phyloP scores from a whole-genome alignment of 1,140 invertebrate species.

The Triops longicaudatus region DNA sequence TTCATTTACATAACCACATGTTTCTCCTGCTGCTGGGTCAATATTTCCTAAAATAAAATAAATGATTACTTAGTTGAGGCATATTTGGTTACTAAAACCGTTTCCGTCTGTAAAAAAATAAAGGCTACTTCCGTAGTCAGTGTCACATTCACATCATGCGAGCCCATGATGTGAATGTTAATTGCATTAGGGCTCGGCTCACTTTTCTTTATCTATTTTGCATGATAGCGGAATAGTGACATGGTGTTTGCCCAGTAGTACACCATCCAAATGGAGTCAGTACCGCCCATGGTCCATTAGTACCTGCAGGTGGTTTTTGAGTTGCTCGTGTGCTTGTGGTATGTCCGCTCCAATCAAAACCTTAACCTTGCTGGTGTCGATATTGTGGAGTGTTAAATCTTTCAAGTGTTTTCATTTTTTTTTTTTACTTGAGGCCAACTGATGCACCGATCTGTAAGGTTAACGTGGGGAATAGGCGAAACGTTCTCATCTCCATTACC shows the following conservation, averaged over 20 bases:
- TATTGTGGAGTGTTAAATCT: background rate
- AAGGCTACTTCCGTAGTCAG: slow-evolving; percentile 11
- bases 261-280: slow-evolving; percentile 20
- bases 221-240: no score
- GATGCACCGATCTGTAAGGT: background rate
- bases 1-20: slow-evolving; percentile 85
- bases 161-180: background rate
- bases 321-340: background rate
- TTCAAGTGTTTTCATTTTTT: slow-evolving; percentile 9
- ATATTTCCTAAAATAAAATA: slow-evolving; percentile 57
- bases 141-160: background rate
- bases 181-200: background rate
- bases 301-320: background rate
- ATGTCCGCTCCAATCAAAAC: background rate
- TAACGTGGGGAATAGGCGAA: background rate
- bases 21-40: slow-evolving; percentile 79
- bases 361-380: background rate
- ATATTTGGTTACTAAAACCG: background rate
- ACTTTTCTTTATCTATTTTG: no score
- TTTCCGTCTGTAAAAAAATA: no score
- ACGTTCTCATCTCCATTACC: background rate
- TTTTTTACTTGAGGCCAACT: slow-evolving; percentile 14
- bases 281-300: background rate
- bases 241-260: background rate
- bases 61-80: background rate